Evolutionary conservation across 2,888 invertebrate genomes (phyloP).

Genomic region (Odontomyia ornata): DNA sequence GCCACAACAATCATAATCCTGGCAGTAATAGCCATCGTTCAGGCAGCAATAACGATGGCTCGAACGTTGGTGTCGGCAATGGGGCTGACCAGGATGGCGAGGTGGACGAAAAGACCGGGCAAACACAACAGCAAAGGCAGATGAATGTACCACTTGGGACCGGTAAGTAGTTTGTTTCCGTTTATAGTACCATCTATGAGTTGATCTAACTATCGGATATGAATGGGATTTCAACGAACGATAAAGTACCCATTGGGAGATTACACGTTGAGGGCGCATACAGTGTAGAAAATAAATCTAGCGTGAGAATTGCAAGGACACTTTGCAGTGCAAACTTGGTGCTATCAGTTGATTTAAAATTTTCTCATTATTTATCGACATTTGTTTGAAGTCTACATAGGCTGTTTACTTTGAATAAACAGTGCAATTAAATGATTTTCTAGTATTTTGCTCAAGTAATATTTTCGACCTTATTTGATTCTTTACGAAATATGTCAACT

Average conservation of each 20-base stretch:
- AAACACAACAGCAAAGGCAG: conserved; percentile 55
- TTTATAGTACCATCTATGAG: conserved; percentile 38
- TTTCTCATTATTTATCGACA: too few relatives aligned
- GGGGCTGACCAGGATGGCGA: conserved; percentile 53
- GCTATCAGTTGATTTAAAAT: too few relatives aligned
- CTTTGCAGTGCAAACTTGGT: too few relatives aligned
- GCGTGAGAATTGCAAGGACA: neutral
- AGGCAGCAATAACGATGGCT: conserved; percentile 47
- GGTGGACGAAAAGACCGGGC: conserved; percentile 57
- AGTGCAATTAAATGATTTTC: too few relatives aligned
- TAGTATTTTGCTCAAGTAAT: too few relatives aligned
- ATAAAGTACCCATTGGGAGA: conserved; percentile 26
- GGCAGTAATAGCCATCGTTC: conserved; percentile 40
- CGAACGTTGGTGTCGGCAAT: conserved; percentile 42
- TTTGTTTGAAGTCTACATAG: too few relatives aligned
- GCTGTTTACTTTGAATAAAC: too few relatives aligned
- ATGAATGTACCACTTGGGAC: conserved; percentile 63
- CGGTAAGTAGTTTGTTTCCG: conserved; percentile 60
- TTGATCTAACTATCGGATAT: conserved; percentile 40
- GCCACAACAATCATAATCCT: conserved; percentile 53
- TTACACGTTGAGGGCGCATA: neutral
- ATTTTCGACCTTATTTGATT: too few relatives aligned
- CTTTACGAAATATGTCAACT: too few relatives aligned
- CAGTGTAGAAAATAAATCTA: neutral
- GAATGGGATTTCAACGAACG: conserved; percentile 47